Evolutionary conservation across 2,797 vertebrate genomes (phyloP), one percentile per base, ranked within the genome.

Genomic region (Manis pentadactyla): DNA sequence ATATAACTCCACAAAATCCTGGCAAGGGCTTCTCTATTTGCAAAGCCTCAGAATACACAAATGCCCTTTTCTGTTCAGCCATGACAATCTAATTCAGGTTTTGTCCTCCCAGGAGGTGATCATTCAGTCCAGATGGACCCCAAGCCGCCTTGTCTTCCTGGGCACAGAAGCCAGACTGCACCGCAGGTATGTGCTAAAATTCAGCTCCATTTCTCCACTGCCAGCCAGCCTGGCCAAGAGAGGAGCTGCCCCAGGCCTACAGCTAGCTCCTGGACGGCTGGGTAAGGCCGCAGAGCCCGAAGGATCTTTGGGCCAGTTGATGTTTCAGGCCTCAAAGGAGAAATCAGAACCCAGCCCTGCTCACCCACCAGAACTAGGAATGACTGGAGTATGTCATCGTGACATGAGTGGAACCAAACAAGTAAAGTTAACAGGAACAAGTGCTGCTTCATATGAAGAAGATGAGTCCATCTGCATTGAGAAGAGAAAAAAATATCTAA

Each of bases 61-160:
- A 81, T 69, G 90, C 74, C 88, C 87, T 81, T 84, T 66, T 89
- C 94, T 94, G 79, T 83, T 97, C 96, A 89, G 88, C 79, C 71
- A 63, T 96, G 91, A 97, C 94, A 88, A 95, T 92, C 96, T 97
- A 97, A 98, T 98, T 97, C 96, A 96, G 90, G 81, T 75, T 90
- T 92, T 81, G 51, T 93, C 93, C 94, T 94, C 94, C 96, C 86
- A 87, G 96, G 96, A 95, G 96, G 95, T 89, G 88, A 96, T 61
- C 31, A 1, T 82, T 5, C 64, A 29, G 96, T 93, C 95, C 97
- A 98, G 95, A 97, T 97, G 97, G 96, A 97, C 87, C 93, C 61
- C 81, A 63, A 77, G 83, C 79, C 73, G 77, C 90, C 83, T 87
- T 1, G 34, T 89, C 88, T 94, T 97, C 87, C 93, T 85, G 96